phyloP scores from a whole-genome alignment of 2,888 invertebrate species.

The Leptinotarsa peninsularis region DNA sequence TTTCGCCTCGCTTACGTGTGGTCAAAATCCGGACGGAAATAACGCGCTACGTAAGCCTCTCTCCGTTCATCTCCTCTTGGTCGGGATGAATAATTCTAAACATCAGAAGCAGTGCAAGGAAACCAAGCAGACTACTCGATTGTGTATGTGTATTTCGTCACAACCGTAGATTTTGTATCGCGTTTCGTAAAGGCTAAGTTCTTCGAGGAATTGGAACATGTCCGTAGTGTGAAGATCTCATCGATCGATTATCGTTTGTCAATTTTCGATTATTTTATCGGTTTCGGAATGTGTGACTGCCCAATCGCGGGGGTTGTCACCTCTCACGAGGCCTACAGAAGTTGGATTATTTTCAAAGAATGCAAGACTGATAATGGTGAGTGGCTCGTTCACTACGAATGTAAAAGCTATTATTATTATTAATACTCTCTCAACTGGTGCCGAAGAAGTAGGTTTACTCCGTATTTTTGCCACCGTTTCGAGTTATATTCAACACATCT shows the following conservation, averaged over 20 bases:
- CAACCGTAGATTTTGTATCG: not conserved
- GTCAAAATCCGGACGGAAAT: constrained; percentile 40
- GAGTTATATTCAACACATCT: too few species aligned
- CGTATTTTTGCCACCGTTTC: too few species aligned
- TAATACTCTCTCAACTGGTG: too few species aligned
- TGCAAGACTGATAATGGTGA: constrained; percentile 63
- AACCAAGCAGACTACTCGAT: constrained; percentile 4
- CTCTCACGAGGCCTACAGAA: constrained; percentile 78
- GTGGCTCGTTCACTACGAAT: not conserved
- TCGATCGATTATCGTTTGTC: not conserved
- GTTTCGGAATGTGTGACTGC: constrained; percentile 69
- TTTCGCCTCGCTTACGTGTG: constrained; percentile 40
- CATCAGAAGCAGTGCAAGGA: constrained; percentile 30
- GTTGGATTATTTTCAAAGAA: constrained; percentile 83
- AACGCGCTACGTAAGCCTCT: constrained; percentile 34
- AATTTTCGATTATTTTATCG: not conserved
- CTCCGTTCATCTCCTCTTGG: constrained; percentile 29
- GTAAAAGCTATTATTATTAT: too few species aligned
- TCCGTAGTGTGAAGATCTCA: not conserved
- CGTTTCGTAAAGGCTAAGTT: not conserved
- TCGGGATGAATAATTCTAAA: constrained; percentile 45
- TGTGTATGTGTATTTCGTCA: not conserved
- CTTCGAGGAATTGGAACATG: not conserved
- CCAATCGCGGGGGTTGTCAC: constrained; percentile 72
- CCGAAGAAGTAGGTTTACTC: too few species aligned